Evolutionary conservation across 2,888 invertebrate genomes (phyloP).

Genomic region (Drosophila helvetica): DNA sequence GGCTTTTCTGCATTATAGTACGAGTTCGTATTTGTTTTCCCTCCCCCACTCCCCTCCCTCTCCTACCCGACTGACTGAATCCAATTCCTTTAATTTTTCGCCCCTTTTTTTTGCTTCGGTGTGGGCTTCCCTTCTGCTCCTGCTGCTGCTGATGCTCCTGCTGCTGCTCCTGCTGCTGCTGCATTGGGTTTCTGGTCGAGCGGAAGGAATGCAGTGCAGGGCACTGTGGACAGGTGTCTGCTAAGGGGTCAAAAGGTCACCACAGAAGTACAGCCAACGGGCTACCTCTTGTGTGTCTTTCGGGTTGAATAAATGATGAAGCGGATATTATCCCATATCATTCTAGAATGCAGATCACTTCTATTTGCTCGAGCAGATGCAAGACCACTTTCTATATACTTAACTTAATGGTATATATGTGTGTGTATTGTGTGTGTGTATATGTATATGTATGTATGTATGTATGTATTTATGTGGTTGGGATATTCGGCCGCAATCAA

Average conservation of each 20-base stretch:
- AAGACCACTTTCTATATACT: slow-evolving; percentile 3
- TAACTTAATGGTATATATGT: no score
- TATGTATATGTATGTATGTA: no score
- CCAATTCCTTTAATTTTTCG: slow-evolving; percentile 28
- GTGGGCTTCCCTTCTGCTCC: slow-evolving; percentile 1
- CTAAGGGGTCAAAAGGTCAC: slow-evolving; percentile 13
- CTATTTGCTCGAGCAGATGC: not conserved
- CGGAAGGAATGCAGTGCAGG: slow-evolving; percentile 29
- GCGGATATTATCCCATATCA: no score
- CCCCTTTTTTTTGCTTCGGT: slow-evolving; percentile 6
- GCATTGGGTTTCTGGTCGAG: slow-evolving; percentile 44
- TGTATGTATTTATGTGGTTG: not conserved
- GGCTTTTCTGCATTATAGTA: slow-evolving; percentile 45
- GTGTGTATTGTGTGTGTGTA: no score
- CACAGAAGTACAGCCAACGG: not conserved
- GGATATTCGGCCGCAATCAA: slow-evolving; percentile 28
- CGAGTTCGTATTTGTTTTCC: slow-evolving; percentile 26
- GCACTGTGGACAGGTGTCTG: not conserved
- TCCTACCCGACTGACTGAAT: slow-evolving; percentile 8
- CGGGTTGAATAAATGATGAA: not conserved
- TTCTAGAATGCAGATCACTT: not conserved
- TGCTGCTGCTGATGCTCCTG: slow-evolving; percentile 12
- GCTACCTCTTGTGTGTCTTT: not conserved
- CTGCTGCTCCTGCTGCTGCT: slow-evolving; percentile 10
- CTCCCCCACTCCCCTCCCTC: not conserved